These are phyloP conservation scores for Aproaerema taeniolella DNA, from an alignment of 2,888 invertebrate species.

Conservation along the genomic window DNA sequence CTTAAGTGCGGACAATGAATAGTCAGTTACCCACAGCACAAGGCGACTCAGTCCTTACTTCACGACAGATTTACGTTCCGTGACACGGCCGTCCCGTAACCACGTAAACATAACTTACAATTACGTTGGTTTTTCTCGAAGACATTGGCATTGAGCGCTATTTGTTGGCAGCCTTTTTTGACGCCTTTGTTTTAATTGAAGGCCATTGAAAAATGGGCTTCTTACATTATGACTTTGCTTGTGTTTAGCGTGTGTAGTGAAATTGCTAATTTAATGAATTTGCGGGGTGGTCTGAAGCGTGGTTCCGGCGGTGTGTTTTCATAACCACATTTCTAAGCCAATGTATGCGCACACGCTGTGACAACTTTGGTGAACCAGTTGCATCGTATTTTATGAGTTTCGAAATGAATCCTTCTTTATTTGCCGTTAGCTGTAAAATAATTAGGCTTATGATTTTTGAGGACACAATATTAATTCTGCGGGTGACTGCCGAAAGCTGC, in stretches of 20 bases:
- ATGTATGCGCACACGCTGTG: slow-evolving; percentile 5
- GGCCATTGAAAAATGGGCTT: slow-evolving; percentile 17
- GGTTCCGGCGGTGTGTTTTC: slow-evolving; percentile 21
- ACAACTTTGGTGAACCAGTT: slow-evolving; percentile 1
- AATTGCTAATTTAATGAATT: slow-evolving; percentile 18
- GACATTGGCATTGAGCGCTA: slow-evolving; percentile 44
- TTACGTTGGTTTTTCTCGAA: slow-evolving; percentile 30
- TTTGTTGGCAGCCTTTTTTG: slow-evolving; percentile 25
- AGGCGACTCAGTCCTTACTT: slow-evolving; percentile 8
- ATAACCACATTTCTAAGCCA: slow-evolving; percentile 12
- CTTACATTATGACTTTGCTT: slow-evolving; percentile 2
- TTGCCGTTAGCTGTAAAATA: too few species aligned
- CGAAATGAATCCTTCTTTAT: neutral
- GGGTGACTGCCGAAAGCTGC: too few species aligned
- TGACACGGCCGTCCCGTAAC: slow-evolving; percentile 10
- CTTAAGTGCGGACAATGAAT: slow-evolving; percentile 10
- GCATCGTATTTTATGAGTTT: neutral
- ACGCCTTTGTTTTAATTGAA: slow-evolving; percentile 15
- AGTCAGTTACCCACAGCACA: slow-evolving; percentile 2
- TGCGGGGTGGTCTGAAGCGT: slow-evolving; percentile 19
- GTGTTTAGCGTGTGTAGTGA: slow-evolving; percentile 12
- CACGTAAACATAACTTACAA: slow-evolving; percentile 12
- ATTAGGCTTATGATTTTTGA: too few species aligned
- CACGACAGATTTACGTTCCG: slow-evolving; percentile 8
- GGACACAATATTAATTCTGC: too few species aligned